Evolutionary conservation across 23 tunicate genomes (phyloP).

Genomic region (Phallusia fumigata): DNA sequence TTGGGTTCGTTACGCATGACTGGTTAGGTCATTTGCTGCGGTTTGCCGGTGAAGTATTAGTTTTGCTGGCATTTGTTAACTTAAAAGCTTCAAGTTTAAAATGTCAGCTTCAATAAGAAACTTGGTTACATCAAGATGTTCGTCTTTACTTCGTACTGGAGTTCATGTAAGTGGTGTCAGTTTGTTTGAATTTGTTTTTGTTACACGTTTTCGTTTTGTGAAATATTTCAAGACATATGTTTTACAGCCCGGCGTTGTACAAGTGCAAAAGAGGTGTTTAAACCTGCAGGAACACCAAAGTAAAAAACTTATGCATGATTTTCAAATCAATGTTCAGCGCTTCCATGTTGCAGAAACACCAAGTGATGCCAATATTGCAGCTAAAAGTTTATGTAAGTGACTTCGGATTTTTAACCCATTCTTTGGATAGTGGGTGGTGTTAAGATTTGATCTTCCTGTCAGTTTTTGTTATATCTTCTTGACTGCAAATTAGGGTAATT

Average conservation of each 20-base stretch:
- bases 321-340: constrained; percentile 82
- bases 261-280: constrained; percentile 22
- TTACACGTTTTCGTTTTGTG: not conserved
- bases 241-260: not conserved
- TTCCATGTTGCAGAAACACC: constrained; percentile 70
- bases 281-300: constrained; percentile 91
- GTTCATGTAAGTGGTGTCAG: not conserved
- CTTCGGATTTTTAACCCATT: not conserved
- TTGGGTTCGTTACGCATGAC: not conserved
- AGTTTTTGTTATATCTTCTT: too few relatives aligned
- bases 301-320: constrained; percentile 82
- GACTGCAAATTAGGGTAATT: too few relatives aligned
- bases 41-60: not conserved
- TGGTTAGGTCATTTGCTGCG: not conserved
- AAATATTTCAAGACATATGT: not conserved
- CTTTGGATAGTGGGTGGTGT: too few relatives aligned
- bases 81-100: not conserved
- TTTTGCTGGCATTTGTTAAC: not conserved
- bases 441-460: too few relatives aligned
- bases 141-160: not conserved
- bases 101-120: not conserved
- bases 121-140: not conserved
- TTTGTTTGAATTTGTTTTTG: not conserved
- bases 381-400: constrained; percentile 59
- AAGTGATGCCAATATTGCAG: constrained; percentile 44